Evolutionary conservation across 1,140 invertebrate species (phyloP).

Genomic region (Meloidogyne floridensis): DNA sequence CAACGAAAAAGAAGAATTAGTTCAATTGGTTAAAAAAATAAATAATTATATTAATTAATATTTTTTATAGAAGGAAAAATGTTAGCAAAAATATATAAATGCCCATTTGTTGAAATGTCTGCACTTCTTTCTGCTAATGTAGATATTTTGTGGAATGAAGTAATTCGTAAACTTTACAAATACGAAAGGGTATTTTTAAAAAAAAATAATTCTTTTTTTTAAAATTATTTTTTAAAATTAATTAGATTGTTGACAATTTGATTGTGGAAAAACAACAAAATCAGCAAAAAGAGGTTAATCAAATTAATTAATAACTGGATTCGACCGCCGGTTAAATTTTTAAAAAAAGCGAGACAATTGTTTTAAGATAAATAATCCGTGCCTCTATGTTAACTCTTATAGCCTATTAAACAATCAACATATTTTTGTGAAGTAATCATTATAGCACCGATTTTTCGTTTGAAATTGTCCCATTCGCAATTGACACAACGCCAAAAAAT

Average conservation of each 20-base stretch:
- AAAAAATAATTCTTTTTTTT: neutral
- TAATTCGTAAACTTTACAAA: constrained; percentile 53
- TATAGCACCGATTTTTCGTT: too few species aligned
- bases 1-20: constrained; percentile 53
- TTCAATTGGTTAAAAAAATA: constrained; percentile 42
- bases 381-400: too few species aligned
- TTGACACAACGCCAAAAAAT: too few species aligned
- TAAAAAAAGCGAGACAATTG: too few species aligned
- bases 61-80: constrained; percentile 56
- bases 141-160: constrained; percentile 52
- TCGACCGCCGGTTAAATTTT: neutral
- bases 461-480: too few species aligned
- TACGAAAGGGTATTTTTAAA: constrained; percentile 23
- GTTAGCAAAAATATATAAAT: constrained; percentile 60
- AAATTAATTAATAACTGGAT: constrained; percentile 23
- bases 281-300: constrained; percentile 9
- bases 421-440: too few species aligned
- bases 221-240: neutral
- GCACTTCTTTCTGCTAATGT: constrained; percentile 57
- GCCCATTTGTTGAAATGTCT: constrained; percentile 50
- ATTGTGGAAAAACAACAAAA: constrained; percentile 15
- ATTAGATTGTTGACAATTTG: constrained; percentile 10
- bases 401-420: too few species aligned
- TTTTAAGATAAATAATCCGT: too few species aligned
- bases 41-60: constrained; percentile 23